Conservation (phyloP, 2,113 vertebrate genomes). For the Rhinoderma darwinii region DNA sequence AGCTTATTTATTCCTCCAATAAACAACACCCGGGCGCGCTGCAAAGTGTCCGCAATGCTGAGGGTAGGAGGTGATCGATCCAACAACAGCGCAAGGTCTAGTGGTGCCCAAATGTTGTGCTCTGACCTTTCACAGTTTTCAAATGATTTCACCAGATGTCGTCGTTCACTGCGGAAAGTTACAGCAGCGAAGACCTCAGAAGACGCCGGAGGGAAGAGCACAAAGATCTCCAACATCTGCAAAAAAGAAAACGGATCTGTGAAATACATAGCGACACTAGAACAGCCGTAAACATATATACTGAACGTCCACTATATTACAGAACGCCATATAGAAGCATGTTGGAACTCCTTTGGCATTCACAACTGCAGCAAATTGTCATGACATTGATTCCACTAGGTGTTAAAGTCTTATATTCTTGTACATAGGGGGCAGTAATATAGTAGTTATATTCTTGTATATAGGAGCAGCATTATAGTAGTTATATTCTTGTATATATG, state of each 20-base stretch:
- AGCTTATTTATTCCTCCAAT: conserved; percentile 39
- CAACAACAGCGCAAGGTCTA: not conserved
- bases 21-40: conserved; percentile 20
- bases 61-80: conserved; percentile 46
- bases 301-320: too few relatives aligned
- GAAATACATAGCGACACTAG: too few relatives aligned
- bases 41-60: conserved; percentile 28
- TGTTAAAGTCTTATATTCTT: too few relatives aligned
- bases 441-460: not conserved
- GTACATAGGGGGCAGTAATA: too few relatives aligned
- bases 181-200: not conserved
- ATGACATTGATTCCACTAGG: too few relatives aligned
- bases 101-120: not conserved
- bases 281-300: too few relatives aligned
- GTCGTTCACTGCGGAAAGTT: not conserved
- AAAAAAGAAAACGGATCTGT: too few relatives aligned
- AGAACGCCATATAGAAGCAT: too few relatives aligned
- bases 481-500: not conserved
- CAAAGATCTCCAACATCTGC: not conserved
- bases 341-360: too few relatives aligned
- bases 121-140: conserved; percentile 29
- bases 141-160: conserved; percentile 13
- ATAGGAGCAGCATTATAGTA: not conserved
- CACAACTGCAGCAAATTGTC: too few relatives aligned
- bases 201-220: not conserved